Conservation (phyloP, 1,140 invertebrate species). For the Temnothorax nylanderi region DNA sequence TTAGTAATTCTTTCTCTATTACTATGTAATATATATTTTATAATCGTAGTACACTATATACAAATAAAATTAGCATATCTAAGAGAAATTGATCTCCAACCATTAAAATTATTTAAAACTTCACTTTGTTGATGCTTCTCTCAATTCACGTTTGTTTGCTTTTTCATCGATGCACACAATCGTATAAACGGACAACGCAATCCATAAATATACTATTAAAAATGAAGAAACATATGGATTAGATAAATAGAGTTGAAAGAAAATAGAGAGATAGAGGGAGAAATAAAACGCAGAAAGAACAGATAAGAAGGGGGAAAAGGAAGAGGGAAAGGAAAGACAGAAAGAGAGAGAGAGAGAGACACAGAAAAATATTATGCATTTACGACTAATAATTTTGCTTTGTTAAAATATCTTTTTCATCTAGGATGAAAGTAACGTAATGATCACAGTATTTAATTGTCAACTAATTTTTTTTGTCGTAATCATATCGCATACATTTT, state of each 20-base stretch:
- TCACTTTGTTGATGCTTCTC: constrained; percentile 47
- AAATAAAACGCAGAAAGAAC: background rate
- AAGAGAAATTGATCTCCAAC: constrained; percentile 67
- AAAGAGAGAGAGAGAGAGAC: too few species aligned
- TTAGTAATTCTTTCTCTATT: constrained; percentile 77
- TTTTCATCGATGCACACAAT: background rate
- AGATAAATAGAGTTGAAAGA: background rate
- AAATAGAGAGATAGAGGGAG: background rate
- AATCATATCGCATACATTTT: constrained; percentile 62
- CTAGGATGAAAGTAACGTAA: constrained; percentile 75
- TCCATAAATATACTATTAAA: constrained; percentile 9
- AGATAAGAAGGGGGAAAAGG: background rate
- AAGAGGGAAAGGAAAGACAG: background rate
- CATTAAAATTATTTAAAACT: constrained; percentile 70
- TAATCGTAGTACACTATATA: constrained; percentile 83
- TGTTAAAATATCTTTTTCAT: constrained; percentile 61
- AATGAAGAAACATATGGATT: constrained; percentile 15
- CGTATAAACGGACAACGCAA: constrained; percentile 29
- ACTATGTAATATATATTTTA: constrained; percentile 69
- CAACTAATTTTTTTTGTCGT: constrained; percentile 61
- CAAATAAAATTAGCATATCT: constrained; percentile 78
- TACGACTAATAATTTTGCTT: constrained; percentile 48
- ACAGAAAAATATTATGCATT: constrained; percentile 46
- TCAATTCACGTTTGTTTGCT: constrained; percentile 40
- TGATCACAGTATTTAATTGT: constrained; percentile 78